A percentile compares a stretch with the other conserved stretches of the same genome.
These are phyloP conservation scores for Trichomycterus rosablanca DNA, from an alignment of 2,113 vertebrate species.

Conservation along the genomic window DNA sequence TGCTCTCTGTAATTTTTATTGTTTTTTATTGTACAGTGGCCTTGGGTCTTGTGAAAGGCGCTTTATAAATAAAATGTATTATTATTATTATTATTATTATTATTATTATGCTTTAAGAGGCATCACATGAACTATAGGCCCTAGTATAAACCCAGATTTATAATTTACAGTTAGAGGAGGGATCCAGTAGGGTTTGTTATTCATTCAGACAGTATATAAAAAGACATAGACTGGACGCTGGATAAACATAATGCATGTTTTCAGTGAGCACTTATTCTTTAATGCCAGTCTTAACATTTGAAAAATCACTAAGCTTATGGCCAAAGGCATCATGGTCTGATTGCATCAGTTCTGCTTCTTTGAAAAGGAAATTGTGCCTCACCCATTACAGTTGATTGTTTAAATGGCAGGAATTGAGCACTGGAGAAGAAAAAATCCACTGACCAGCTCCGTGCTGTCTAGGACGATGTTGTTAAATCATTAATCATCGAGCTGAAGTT, in stretches of 20 bases:
- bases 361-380: conserved; percentile 55
- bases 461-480: conserved; percentile 57
- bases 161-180: conserved; percentile 74
- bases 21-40: too few species aligned
- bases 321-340: conserved; percentile 46
- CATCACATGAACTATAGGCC: conserved; percentile 69
- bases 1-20: too few species aligned
- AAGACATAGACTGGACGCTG: conserved; percentile 7
- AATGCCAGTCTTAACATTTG: not conserved
- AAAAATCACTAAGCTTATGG: conserved; percentile 9
- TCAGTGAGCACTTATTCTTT: not conserved
- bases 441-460: conserved; percentile 57
- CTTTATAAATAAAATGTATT: too few species aligned
- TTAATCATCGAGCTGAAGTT: conserved; percentile 49
- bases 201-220: conserved; percentile 65
- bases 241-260: not conserved
- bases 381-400: conserved; percentile 43
- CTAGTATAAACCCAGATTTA: conserved; percentile 60
- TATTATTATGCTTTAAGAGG: conserved; percentile 65
- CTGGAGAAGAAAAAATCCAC: conserved; percentile 53
- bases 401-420: conserved; percentile 47
- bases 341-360: conserved; percentile 43
- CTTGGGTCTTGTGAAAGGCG: too few species aligned
- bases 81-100: too few species aligned
- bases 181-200: conserved; percentile 69